Conservation (phyloP, 2,888 invertebrate species). For the Melanchra persicariae region DNA sequence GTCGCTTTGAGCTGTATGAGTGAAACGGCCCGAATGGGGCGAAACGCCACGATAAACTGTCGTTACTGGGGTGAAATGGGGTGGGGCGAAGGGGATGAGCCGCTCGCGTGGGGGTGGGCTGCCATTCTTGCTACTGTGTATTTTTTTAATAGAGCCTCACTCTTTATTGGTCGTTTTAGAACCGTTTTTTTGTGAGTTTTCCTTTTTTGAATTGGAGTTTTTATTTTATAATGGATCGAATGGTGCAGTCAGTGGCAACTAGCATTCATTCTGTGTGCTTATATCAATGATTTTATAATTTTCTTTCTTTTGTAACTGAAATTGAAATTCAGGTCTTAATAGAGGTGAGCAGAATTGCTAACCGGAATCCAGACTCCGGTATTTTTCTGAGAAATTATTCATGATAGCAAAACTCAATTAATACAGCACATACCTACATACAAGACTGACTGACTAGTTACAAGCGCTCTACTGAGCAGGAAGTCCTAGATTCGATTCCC, state of each 20-base stretch:
- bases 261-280: neutral
- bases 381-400: too few relatives aligned
- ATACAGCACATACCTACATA: too few relatives aligned
- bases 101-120: constrained; percentile 56
- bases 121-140: constrained; percentile 55
- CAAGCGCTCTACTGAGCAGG: too few relatives aligned
- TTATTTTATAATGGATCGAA: constrained; percentile 1
- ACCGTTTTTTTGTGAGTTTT: constrained; percentile 15
- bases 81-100: constrained; percentile 61
- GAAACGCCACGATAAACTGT: constrained; percentile 81
- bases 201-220: neutral
- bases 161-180: constrained; percentile 55
- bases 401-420: too few relatives aligned
- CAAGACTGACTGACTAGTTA: too few relatives aligned
- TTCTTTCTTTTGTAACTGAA: neutral
- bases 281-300: neutral
- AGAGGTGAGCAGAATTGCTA: too few relatives aligned
- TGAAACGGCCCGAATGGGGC: constrained; percentile 82
- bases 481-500: too few relatives aligned
- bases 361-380: too few relatives aligned
- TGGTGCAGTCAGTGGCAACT: neutral
- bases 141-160: constrained; percentile 57
- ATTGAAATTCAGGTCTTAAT: too few relatives aligned
- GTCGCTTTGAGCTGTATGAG: constrained; percentile 74
- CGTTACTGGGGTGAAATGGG: constrained; percentile 71